Evolutionary conservation across 2,797 vertebrate genomes (phyloP).

Genomic region (Myotis vivesi): DNA sequence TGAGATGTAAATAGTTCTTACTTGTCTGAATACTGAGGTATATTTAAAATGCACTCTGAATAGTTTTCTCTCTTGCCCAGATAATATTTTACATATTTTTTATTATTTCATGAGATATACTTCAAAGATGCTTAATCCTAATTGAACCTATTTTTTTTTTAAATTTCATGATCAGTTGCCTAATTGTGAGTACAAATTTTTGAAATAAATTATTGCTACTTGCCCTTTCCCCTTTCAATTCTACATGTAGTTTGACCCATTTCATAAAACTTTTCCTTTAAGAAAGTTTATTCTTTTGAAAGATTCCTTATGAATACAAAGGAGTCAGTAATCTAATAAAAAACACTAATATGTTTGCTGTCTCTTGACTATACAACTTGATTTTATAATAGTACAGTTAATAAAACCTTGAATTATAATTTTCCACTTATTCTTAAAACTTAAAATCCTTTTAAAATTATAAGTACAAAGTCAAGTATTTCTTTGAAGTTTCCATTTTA

Average conservation of each 20-base stretch:
- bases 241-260: slow-evolving; percentile 32
- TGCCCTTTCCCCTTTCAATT: neutral
- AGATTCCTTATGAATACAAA: slow-evolving; percentile 56
- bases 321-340: slow-evolving; percentile 68
- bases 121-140: slow-evolving; percentile 55
- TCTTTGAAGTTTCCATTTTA: slow-evolving; percentile 67
- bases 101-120: neutral
- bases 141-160: neutral
- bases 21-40: neutral
- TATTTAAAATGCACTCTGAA: neutral
- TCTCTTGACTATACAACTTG: slow-evolving; percentile 55
- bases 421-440: slow-evolving; percentile 52
- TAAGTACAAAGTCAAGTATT: slow-evolving; percentile 63
- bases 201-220: slow-evolving; percentile 52
- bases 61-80: slow-evolving; percentile 10
- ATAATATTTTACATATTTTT: slow-evolving; percentile 23
- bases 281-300: slow-evolving; percentile 55
- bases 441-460: slow-evolving; percentile 70
- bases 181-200: slow-evolving; percentile 51
- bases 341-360: slow-evolving; percentile 51
- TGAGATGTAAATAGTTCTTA: neutral
- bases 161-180: slow-evolving; percentile 13
- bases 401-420: slow-evolving; percentile 66
- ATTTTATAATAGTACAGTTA: slow-evolving; percentile 59
- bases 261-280: slow-evolving; percentile 41